phyloP scores from a whole-genome alignment of 2,888 invertebrate species.

The Seira musarum region DNA sequence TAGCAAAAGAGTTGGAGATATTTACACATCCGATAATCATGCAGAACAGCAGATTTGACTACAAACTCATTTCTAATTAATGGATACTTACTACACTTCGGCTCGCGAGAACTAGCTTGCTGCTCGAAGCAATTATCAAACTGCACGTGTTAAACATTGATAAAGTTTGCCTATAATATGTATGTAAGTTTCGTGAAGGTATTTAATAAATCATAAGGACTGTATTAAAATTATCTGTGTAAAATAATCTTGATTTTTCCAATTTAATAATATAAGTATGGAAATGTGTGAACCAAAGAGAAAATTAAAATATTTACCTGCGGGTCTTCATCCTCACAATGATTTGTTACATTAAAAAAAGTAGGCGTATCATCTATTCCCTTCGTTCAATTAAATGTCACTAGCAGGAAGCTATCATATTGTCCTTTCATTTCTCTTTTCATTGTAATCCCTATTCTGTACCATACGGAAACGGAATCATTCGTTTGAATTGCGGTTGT shows the following conservation, averaged over 20 bases:
- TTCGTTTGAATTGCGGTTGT: conserved; percentile 8
- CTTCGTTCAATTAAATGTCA: conserved; percentile 26
- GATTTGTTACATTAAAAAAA: conserved; percentile 25
- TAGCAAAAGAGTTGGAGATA: conserved; percentile 20
- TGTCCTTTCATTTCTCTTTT: not conserved
- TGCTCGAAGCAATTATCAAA: conserved; percentile 10
- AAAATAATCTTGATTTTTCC: not conserved
- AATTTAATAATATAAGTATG: no score
- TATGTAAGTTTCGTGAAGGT: no score
- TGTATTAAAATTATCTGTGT: no score
- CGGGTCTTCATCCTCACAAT: conserved; percentile 15
- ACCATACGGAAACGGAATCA: not conserved
- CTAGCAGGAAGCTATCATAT: not conserved
- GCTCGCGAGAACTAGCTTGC: no score
- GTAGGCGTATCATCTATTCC: conserved; percentile 4
- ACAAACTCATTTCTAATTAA: not conserved
- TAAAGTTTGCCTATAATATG: not conserved
- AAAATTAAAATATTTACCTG: conserved; percentile 36
- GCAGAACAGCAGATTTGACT: conserved; percentile 42
- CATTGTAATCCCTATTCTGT: no score
- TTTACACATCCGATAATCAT: conserved; percentile 53
- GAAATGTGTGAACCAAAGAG: not conserved
- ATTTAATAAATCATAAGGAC: no score
- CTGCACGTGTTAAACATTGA: not conserved
- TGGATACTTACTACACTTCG: not conserved